phyloP scores from a whole-genome alignment of 2,888 invertebrate species.

The Thelaira solivaga region DNA sequence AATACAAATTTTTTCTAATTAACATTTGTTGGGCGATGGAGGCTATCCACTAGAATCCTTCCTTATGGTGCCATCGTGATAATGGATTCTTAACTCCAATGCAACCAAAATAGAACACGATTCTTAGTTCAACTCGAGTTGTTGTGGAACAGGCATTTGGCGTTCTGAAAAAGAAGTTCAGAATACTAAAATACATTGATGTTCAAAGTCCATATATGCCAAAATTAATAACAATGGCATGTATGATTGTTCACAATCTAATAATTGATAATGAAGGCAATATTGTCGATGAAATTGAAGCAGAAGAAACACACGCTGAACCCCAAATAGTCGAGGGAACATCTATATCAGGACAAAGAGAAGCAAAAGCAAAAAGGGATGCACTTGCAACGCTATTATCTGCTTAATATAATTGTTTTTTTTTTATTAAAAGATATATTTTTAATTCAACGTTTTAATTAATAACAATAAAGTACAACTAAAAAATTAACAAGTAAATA shows the following conservation, averaged over 20 bases:
- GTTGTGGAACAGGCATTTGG: slow-evolving; percentile 49
- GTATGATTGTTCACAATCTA: slow-evolving; percentile 17
- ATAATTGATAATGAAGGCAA: slow-evolving; percentile 26
- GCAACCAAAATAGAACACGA: slow-evolving; percentile 32
- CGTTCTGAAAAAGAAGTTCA: slow-evolving; percentile 23
- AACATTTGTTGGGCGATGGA: slow-evolving; percentile 38
- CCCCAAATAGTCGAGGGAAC: slow-evolving; percentile 10
- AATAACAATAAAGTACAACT: too few relatives aligned
- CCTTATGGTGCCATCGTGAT: slow-evolving; percentile 50
- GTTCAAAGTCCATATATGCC: slow-evolving; percentile 27
- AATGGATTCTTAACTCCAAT: slow-evolving; percentile 46
- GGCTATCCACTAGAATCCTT: slow-evolving; percentile 51
- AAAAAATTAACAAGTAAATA: too few relatives aligned
- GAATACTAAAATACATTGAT: slow-evolving; percentile 25
- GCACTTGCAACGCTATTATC: slow-evolving; percentile 23
- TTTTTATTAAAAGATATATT: background rate
- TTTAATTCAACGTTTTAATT: slow-evolving; percentile 15
- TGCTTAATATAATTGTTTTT: slow-evolving; percentile 3
- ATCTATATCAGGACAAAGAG: slow-evolving; percentile 22
- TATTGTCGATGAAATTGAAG: slow-evolving; percentile 14
- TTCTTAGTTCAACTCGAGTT: slow-evolving; percentile 45
- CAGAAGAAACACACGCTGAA: slow-evolving; percentile 7
- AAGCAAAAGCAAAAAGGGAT: slow-evolving; percentile 25
- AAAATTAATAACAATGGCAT: slow-evolving; percentile 27
- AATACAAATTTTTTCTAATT: slow-evolving; percentile 26